phyloP scores from a whole-genome alignment of 2,797 vertebrate species.

The Pseudochirops cupreus region DNA sequence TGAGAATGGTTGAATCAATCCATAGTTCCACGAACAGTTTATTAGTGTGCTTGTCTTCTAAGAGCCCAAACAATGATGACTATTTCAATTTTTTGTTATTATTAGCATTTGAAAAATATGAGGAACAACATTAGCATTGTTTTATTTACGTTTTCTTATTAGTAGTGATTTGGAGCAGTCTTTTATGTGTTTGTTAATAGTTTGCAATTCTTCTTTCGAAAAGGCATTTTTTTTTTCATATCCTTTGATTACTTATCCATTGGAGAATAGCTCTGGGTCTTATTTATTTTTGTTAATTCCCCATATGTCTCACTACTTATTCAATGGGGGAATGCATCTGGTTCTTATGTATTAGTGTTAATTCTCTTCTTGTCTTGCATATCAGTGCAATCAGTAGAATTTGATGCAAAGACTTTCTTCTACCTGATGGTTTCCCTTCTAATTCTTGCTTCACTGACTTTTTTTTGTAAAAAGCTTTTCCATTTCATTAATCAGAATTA shows the following conservation, averaged over 20 bases:
- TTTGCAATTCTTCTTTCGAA: neutral
- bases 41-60: no score
- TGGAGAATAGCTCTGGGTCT: neutral
- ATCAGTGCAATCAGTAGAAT: neutral
- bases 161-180: no score
- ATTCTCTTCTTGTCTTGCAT: neutral
- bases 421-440: neutral
- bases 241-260: neutral
- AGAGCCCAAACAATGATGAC: no score
- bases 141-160: no score
- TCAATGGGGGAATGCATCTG: neutral
- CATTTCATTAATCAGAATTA: neutral
- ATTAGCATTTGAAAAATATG: no score
- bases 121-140: no score
- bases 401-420: neutral
- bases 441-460: neutral
- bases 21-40: no score
- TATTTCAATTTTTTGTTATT: no score
- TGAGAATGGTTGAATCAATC: no score
- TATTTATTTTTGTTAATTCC: neutral
- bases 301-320: neutral
- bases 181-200: no score
- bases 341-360: neutral
- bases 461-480: neutral
- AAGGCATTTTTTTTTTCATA: neutral